Conservation (phyloP, 2,113 vertebrate genomes). For the Oreochromis spilurus region DNA sequence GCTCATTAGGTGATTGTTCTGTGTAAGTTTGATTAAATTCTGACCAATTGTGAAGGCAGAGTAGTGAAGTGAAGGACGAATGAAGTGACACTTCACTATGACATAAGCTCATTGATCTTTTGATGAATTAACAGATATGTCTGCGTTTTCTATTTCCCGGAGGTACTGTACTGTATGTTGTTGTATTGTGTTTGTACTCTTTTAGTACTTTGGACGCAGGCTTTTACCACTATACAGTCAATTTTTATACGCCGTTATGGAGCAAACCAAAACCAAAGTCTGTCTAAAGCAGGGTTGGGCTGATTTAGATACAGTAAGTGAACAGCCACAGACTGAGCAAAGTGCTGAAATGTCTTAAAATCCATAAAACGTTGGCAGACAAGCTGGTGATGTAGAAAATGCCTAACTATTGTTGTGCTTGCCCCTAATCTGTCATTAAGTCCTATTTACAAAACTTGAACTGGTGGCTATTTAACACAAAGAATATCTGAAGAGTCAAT, state of each 20-base stretch:
- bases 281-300: background rate
- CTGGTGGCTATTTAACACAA: fast-evolving
- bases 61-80: fast-evolving
- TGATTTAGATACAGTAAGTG: background rate
- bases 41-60: background rate
- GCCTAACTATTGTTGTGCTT: fast-evolving
- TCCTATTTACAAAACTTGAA: background rate
- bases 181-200: background rate
- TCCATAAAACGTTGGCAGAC: background rate
- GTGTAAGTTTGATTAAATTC: background rate
- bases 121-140: background rate
- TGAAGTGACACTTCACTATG: fast-evolving
- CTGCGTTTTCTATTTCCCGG: background rate
- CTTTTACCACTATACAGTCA: background rate
- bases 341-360: background rate
- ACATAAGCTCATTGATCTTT: background rate
- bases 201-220: background rate
- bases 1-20: background rate
- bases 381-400: background rate
- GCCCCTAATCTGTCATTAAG: background rate
- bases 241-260: background rate
- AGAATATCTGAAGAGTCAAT: background rate
- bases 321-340: background rate
- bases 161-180: background rate
- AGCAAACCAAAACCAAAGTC: background rate